A percentile compares a stretch with the other conserved stretches of the same genome.
phyloP scores from a whole-genome alignment of 2,888 invertebrate species.

The Hirtodrosophila trivittata region DNA sequence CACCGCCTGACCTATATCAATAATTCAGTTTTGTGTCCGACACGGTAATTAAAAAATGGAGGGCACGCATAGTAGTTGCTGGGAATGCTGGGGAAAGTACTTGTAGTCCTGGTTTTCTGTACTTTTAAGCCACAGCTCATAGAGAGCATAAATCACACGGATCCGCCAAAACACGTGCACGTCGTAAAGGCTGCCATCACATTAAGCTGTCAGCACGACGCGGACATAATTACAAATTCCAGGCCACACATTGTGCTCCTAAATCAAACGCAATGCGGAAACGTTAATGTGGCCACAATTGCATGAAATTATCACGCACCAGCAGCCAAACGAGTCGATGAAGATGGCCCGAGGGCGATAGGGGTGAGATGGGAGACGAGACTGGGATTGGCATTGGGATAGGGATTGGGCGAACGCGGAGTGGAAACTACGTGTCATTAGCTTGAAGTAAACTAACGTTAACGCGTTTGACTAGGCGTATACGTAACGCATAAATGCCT shows the following conservation, averaged over 20 bases:
- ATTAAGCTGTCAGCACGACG: conserved; percentile 66
- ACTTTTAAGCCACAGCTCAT: conserved; percentile 27
- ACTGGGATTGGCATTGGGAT: not conserved
- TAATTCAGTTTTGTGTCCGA: conserved; percentile 59
- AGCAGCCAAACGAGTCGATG: conserved; percentile 8
- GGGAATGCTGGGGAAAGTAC: conserved; percentile 8
- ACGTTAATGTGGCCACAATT: conserved; percentile 70
- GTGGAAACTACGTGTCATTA: conserved; percentile 11
- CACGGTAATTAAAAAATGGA: conserved; percentile 70
- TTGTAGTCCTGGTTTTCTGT: conserved; percentile 21
- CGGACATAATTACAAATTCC: conserved; percentile 69
- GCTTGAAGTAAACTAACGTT: conserved; percentile 18
- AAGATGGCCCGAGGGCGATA: not conserved
- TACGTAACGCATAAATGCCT: conserved; percentile 38
- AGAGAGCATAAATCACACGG: conserved; percentile 64
- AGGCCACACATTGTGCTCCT: conserved; percentile 61
- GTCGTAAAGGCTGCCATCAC: conserved; percentile 58
- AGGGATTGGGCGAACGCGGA: not conserved
- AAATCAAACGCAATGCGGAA: conserved; percentile 72
- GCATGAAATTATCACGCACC: conserved; percentile 68
- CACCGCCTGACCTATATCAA: conserved; percentile 72
- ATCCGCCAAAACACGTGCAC: conserved; percentile 57
- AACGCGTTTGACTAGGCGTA: conserved; percentile 32
- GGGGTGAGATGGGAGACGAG: not conserved
- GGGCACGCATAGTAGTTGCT: conserved; percentile 54